Conservation (phyloP, 2,888 invertebrate genomes). For the Eupeodes latifasciatus region DNA sequence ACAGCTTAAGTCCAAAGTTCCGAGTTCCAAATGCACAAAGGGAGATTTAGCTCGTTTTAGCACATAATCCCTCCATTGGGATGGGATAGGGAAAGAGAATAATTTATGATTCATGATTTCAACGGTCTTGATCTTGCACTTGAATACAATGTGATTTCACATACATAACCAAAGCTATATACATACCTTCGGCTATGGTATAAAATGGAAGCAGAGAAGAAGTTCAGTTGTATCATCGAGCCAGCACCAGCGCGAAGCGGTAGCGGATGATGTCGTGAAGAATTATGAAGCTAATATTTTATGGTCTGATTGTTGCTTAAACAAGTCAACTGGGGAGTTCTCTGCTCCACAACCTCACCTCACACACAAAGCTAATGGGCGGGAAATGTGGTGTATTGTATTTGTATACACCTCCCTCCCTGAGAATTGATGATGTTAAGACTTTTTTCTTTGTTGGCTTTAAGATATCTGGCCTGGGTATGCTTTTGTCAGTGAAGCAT, state of each 20-base stretch:
- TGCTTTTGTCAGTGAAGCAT: background rate
- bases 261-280: slow-evolving; percentile 39
- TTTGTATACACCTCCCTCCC: background rate
- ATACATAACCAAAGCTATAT: background rate
- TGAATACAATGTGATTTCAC: slow-evolving; percentile 32
- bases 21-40: background rate
- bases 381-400: background rate
- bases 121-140: slow-evolving; percentile 65
- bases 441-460: background rate
- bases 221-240: background rate
- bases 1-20: background rate
- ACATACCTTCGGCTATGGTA: too few species aligned
- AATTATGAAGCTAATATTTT: slow-evolving; percentile 65
- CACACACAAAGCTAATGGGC: background rate
- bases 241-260: background rate
- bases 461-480: background rate
- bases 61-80: background rate
- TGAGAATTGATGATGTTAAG: background rate
- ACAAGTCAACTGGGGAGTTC: slow-evolving; percentile 21
- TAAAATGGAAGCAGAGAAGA: slow-evolving; percentile 11
- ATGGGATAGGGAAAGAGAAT: background rate
- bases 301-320: slow-evolving; percentile 60
- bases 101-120: slow-evolving; percentile 49
- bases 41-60: slow-evolving; percentile 2
- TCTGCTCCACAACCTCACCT: background rate